phyloP scores from a whole-genome alignment of 2,113 vertebrate genomes.

The Cyprinodon brontotheroides region DNA sequence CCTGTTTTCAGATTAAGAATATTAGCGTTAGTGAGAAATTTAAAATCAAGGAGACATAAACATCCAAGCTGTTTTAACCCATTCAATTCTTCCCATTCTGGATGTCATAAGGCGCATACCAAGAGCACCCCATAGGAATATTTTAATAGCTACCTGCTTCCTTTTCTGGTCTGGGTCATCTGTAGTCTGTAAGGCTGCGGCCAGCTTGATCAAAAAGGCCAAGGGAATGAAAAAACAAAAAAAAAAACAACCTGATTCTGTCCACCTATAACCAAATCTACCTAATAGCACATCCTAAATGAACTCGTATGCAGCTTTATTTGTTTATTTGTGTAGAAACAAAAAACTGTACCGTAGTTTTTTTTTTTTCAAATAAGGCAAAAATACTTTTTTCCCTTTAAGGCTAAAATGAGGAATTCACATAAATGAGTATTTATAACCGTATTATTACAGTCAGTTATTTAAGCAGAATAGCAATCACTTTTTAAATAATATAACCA shows the following conservation, averaged over 20 bases:
- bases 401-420: background rate
- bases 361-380: background rate
- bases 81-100: background rate
- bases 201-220: constrained; percentile 8
- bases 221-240: background rate
- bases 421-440: background rate
- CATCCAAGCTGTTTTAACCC: background rate
- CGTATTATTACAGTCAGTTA: too few relatives aligned
- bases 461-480: too few relatives aligned
- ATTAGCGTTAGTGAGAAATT: background rate
- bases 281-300: background rate
- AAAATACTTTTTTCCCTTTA: background rate
- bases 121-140: background rate
- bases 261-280: background rate
- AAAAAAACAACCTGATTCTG: background rate
- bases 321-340: background rate
- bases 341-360: background rate
- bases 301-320: background rate
- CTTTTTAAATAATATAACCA: too few relatives aligned
- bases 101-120: too few relatives aligned
- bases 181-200: background rate
- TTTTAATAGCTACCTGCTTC: background rate
- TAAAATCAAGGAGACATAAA: background rate
- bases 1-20: background rate
- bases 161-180: background rate